These are phyloP conservation scores for Chrysina gloriosa DNA, from an alignment of 2,888 invertebrate genomes.

Conservation along the genomic window DNA sequence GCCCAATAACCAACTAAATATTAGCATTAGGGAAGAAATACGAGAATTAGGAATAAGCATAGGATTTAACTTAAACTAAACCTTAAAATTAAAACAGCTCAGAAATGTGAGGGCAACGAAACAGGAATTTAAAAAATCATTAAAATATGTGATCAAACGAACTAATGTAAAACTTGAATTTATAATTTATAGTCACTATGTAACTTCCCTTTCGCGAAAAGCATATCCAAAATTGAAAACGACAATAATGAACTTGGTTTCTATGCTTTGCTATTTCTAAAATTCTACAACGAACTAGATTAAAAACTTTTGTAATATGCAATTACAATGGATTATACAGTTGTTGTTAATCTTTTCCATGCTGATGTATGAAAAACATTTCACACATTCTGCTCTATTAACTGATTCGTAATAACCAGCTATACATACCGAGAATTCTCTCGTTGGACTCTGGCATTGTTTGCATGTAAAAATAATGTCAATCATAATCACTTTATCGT, in stretches of 20 bases:
- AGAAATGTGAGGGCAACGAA: too few relatives aligned
- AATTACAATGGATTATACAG: slow-evolving; percentile 21
- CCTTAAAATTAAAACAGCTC: too few relatives aligned
- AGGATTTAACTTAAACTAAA: too few relatives aligned
- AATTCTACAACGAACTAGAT: neutral
- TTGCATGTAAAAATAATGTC: slow-evolving; percentile 64
- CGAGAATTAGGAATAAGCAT: too few relatives aligned
- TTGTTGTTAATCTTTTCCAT: slow-evolving; percentile 14
- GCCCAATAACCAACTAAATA: too few relatives aligned
- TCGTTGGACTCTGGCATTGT: slow-evolving; percentile 63
- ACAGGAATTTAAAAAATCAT: too few relatives aligned
- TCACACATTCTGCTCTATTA: slow-evolving; percentile 15
- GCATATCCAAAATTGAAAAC: neutral
- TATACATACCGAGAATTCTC: slow-evolving; percentile 67
- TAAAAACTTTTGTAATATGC: neutral
- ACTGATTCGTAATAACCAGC: slow-evolving; percentile 40
- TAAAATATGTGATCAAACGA: too few relatives aligned
- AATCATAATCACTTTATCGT: slow-evolving; percentile 23
- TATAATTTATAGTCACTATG: too few relatives aligned
- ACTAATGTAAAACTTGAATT: too few relatives aligned
- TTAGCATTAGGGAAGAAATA: too few relatives aligned
- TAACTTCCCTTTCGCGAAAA: too few relatives aligned
- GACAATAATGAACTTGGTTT: neutral
- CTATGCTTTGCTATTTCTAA: slow-evolving; percentile 11
- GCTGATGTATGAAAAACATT: slow-evolving; percentile 8